Evolutionary conservation across 2,888 invertebrate genomes (phyloP).

Genomic region (Synanthedon tipuliformis): DNA sequence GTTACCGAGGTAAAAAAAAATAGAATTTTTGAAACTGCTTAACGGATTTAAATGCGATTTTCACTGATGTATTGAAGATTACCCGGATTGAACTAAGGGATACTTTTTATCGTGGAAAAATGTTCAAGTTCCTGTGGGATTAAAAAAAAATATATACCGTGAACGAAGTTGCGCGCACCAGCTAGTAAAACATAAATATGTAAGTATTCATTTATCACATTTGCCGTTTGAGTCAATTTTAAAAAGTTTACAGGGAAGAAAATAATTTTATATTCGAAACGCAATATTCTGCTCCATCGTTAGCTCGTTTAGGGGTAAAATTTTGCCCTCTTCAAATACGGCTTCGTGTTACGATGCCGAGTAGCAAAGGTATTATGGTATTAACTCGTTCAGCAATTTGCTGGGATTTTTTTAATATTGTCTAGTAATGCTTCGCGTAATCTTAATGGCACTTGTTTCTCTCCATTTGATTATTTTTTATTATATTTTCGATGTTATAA

Average conservation of each 20-base stretch:
- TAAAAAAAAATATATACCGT: too few species aligned
- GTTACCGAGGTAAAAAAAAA: too few species aligned
- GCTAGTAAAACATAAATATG: too few species aligned
- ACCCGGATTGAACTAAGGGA: too few species aligned
- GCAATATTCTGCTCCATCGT: neutral
- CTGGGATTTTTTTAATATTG: constrained; percentile 9
- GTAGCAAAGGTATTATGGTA: constrained; percentile 7
- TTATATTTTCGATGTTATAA: neutral
- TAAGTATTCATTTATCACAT: neutral
- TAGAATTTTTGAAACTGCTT: too few species aligned
- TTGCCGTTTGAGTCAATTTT: neutral
- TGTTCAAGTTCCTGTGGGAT: too few species aligned
- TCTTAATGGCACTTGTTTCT: neutral
- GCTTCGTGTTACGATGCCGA: constrained; percentile 2
- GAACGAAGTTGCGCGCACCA: too few species aligned
- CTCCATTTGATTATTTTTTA: too few species aligned
- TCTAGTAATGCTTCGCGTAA: constrained; percentile 6
- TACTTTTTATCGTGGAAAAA: too few species aligned
- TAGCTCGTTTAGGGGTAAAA: neutral
- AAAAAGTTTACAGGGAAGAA: neutral
- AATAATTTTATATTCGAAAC: neutral
- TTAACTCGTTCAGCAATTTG: constrained; percentile 10
- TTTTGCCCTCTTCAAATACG: constrained; percentile 2
- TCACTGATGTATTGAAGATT: too few species aligned
- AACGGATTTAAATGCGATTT: too few species aligned